Evolutionary conservation across 1,140 invertebrate species (phyloP).

Genomic region (Pogonus chalceus): DNA sequence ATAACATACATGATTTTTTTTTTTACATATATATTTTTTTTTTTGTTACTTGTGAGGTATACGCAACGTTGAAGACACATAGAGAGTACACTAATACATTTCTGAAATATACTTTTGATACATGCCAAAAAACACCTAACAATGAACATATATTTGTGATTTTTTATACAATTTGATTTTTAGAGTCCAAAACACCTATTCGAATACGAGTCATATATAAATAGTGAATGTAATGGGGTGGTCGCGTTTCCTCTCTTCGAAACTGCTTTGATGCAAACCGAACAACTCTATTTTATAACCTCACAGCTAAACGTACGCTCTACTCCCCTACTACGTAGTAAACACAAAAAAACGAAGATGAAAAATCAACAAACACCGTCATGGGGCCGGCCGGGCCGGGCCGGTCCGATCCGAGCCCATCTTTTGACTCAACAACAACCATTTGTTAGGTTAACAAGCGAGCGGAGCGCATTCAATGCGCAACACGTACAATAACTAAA

Average conservation of each 20-base stretch:
- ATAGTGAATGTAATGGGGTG: background rate
- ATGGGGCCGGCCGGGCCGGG: constrained; percentile 9
- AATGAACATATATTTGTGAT: constrained; percentile 20
- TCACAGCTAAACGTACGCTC: constrained; percentile 14
- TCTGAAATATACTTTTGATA: constrained; percentile 27
- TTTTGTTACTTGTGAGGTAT: constrained; percentile 32
- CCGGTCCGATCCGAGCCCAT: too few species aligned
- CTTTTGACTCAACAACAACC: constrained; percentile 2
- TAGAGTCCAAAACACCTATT: constrained; percentile 30
- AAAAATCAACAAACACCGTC: constrained; percentile 34
- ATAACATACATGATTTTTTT: constrained; percentile 20
- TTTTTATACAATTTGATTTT: constrained; percentile 12
- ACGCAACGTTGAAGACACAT: constrained; percentile 39
- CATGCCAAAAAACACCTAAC: constrained; percentile 36
- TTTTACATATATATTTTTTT: constrained; percentile 21
- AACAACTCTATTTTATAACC: constrained; percentile 18
- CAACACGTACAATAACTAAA: constrained; percentile 12
- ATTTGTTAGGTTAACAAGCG: background rate
- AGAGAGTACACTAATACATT: constrained; percentile 34
- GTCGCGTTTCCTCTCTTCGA: background rate
- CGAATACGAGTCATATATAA: background rate
- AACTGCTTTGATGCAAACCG: constrained; percentile 31
- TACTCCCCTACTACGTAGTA: constrained; percentile 13
- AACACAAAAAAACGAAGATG: constrained; percentile 17
- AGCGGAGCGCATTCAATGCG: background rate